phyloP scores from a whole-genome alignment of 2,113 vertebrate species.

The Salvelinus sp. region DNA sequence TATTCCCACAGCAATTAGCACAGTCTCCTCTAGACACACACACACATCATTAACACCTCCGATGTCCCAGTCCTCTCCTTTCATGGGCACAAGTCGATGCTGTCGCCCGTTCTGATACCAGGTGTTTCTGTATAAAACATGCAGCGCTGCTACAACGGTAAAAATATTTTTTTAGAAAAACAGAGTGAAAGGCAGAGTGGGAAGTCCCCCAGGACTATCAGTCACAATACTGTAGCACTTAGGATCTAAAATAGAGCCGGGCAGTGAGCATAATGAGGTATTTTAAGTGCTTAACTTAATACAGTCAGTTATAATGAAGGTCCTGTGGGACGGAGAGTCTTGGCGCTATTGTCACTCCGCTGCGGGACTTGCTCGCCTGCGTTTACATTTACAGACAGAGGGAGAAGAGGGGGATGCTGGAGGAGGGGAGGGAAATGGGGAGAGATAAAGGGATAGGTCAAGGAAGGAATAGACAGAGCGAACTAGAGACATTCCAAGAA shows the following conservation, averaged over 20 bases:
- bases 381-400: not conserved
- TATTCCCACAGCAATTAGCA: conserved; percentile 31
- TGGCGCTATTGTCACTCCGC: conserved; percentile 63
- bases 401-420: conserved; percentile 17
- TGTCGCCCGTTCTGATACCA: conserved; percentile 35
- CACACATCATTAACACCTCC: conserved; percentile 14
- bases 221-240: conserved; percentile 70
- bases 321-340: conserved; percentile 57
- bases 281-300: conserved; percentile 76
- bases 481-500: conserved; percentile 28
- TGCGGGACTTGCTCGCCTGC: conserved; percentile 29
- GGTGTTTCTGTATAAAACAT: conserved; percentile 30
- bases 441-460: conserved; percentile 18
- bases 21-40: conserved; percentile 24
- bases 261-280: conserved; percentile 72
- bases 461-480: conserved; percentile 27
- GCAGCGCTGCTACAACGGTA: conserved; percentile 38
- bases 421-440: conserved; percentile 36
- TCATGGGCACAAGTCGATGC: conserved; percentile 20
- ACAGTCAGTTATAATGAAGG: conserved; percentile 70
- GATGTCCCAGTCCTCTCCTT: conserved; percentile 19
- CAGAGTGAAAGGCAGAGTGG: conserved; percentile 51
- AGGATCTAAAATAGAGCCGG: conserved; percentile 71
- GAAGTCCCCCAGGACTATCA: conserved; percentile 67
- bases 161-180: conserved; percentile 41